phyloP scores from a whole-genome alignment of 2,888 invertebrate genomes.

The Selenia dentaria region DNA sequence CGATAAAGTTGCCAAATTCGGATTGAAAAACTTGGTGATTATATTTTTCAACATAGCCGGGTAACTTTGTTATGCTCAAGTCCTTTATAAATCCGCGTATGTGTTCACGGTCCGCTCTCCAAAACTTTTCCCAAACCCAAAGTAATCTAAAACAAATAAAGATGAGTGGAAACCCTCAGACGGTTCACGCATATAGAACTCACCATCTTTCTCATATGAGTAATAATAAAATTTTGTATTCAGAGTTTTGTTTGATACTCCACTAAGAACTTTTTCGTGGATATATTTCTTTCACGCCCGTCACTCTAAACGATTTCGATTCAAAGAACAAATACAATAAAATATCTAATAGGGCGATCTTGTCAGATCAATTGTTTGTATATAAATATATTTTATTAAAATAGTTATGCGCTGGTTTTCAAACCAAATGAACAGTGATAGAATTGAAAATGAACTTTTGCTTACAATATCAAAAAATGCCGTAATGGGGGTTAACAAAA shows the following conservation, averaged over 20 bases:
- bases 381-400: background rate
- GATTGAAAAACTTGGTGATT: slow-evolving; percentile 71
- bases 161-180: slow-evolving; percentile 70
- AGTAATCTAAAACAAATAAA: slow-evolving; percentile 82
- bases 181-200: slow-evolving; percentile 71
- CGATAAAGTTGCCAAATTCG: slow-evolving; percentile 48
- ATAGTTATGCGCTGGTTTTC: too few relatives aligned
- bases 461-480: slow-evolving; percentile 27
- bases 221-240: slow-evolving; percentile 65
- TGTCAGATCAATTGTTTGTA: slow-evolving; percentile 2
- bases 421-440: background rate
- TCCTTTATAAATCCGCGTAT: slow-evolving; percentile 64
- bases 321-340: slow-evolving; percentile 24
- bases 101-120: slow-evolving; percentile 56
- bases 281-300: slow-evolving; percentile 41
- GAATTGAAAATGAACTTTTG: slow-evolving; percentile 29
- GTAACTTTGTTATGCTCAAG: slow-evolving; percentile 50
- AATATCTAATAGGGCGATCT: slow-evolving; percentile 11
- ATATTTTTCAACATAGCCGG: slow-evolving; percentile 37
- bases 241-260: slow-evolving; percentile 47
- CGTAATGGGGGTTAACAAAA: slow-evolving; percentile 31
- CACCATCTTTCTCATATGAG: slow-evolving; percentile 66
- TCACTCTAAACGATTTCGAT: slow-evolving; percentile 34
- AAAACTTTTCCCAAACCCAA: slow-evolving; percentile 67
- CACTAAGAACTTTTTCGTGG: slow-evolving; percentile 43